phyloP scores from a whole-genome alignment of 37 sponge, comb jelly and placozoan genomes.

The Lycopodina hypogea region DNA sequence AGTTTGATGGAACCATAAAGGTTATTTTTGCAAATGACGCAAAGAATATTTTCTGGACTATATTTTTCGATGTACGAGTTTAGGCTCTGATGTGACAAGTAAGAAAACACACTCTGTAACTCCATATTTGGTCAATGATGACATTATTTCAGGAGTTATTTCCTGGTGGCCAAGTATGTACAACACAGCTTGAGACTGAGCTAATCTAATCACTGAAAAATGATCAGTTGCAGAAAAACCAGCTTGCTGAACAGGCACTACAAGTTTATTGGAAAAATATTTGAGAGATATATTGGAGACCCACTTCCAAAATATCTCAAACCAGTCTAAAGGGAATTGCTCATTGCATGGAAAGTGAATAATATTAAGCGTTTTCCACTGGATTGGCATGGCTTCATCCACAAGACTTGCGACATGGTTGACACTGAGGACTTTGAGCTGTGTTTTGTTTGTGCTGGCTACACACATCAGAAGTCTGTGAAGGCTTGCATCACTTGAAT shows the following conservation, averaged over 20 bases:
- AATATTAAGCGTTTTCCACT: background rate
- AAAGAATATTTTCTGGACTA: background rate
- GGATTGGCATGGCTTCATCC: background rate
- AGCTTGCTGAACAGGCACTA: slow-evolving; percentile 8
- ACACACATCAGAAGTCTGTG: slow-evolving; percentile 9
- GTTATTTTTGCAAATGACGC: background rate
- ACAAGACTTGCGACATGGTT: background rate
- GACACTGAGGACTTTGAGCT: background rate
- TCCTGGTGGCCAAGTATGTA: too few relatives aligned
- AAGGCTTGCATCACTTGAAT: background rate
- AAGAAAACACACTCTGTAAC: background rate
- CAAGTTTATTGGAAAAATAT: background rate
- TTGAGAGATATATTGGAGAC: slow-evolving; percentile 2
- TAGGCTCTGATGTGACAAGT: background rate
- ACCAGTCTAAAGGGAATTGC: background rate
- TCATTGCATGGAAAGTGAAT: background rate
- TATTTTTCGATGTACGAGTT: background rate
- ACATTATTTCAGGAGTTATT: too few relatives aligned
- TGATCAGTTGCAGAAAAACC: background rate
- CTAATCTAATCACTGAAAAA: background rate
- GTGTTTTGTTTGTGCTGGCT: slow-evolving; percentile 9
- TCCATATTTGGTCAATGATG: too few relatives aligned
- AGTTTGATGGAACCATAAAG: slow-evolving; percentile 3
- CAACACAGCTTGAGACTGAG: background rate
- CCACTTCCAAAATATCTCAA: slow-evolving; percentile 49